Base-by-base conservation (phyloP, 1,140 invertebrate genomes). In the Meloidogyne exigua region DNA sequence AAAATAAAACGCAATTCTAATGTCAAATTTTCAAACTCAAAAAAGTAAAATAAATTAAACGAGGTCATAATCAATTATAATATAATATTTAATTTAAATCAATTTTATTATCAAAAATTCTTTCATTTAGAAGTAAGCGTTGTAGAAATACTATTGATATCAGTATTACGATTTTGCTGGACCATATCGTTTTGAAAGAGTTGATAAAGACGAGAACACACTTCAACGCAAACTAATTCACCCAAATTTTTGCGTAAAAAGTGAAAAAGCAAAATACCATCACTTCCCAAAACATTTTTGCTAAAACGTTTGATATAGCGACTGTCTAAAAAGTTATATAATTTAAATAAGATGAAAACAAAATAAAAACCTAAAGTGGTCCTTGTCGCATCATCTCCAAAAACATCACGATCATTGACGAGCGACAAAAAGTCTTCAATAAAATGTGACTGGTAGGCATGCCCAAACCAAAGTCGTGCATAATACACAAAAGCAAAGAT, bases 201-300 rank as follows among this genome's bases (percentile, higher is more conserved):
- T 57, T 57, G 66, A 28, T 73, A 73, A 21, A 73, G 72, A 57
- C 72, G 57, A 23, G 72, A 39, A 32, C 44, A 62, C 4, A 73
- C 21, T 73, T 73, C 72, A 23, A 23, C 13, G 0, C 44, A 44
- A 36, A 73, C 57, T 36, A 73, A 36, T 26, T 13, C 39, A 26
- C 72, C 72, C 13, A 36, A 57, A 73, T 73, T 73, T 73, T 73
- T 62, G 13, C 72, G 72, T 13, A 73, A 62, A 65, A 73, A 73
- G 13, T 62, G 72, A 32, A 73, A 39, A 28, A 73, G 57, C 28
- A 73, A 25, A 39, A 73, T 2, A 1, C 72, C 72, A 26, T 73
- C 72, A 26, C 23, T 39, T 23, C 72, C 72, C n/a, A 73, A 65
- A 39, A 73, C 13, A 36, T 36, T 28, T 2, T 73, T 62, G 2